Base-by-base conservation (phyloP, 2,888 invertebrate species). In the Aradus depressus region DNA sequence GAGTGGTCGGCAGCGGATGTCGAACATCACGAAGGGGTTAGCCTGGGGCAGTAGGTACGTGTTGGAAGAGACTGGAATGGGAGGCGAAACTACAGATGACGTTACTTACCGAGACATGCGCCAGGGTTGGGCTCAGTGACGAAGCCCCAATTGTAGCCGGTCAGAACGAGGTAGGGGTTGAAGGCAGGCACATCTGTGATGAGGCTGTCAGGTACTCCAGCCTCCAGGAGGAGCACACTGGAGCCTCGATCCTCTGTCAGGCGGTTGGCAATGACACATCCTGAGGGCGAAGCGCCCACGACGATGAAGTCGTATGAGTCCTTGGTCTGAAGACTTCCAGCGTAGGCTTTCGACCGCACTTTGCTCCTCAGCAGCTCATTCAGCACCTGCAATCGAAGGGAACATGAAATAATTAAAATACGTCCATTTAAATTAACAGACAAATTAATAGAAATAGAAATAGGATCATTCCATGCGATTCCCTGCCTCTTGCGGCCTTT, bases 131-230 rank as follows among this genome's bases (percentile, higher is more conserved):
- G 77, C 59, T 79, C 77, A 55, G 80, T 78, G 39, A 73, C 73
- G 65, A 81, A 84, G 41, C 76, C 77, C 84, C 84, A 85, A 57
- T 82, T 77, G 61, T 77, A 79, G 37, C 75, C 74, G 0, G 77
- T 75, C 25, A 75, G 64, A 56, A 76, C 76, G 34, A 78, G 70
- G 57, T 74, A 74, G 10, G 72, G 73, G 1, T 72, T 70, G n/a
- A 79, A 58, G 0, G 74, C 68, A 0, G 80, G 79, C 2, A 79
- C 68, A 55, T 79, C 77, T 3, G 74, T 72, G 3, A 76, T 62
- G 1, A 77, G 61, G 8, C 68, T 70, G 52, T 76, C 74, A 18
- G 70, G 67, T 25, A 66, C 67, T 1, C 79, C 79, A 0, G 80
- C 79, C 64, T 84, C 84, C 8, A 84, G 62, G 1, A 84, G 66